Base-by-base conservation (phyloP, 2,797 vertebrate genomes). In the Microcaecilia unicolor region DNA sequence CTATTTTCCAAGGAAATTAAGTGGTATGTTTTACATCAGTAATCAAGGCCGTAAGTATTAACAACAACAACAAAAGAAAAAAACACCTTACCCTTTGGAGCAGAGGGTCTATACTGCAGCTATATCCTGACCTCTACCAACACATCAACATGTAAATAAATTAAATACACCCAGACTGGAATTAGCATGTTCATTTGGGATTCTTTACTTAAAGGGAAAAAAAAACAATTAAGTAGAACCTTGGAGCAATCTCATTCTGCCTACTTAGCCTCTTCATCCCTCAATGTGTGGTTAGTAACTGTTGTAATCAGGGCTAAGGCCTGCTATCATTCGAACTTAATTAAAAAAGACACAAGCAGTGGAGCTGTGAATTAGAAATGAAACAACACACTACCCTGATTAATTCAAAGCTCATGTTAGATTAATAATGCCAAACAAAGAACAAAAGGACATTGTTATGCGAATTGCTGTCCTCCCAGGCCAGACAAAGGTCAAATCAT, bases 311-410 rank as follows among this genome's bases (percentile, higher is more conserved):
- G 74, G 67, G 68, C 61, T 58, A 53, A 60, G 75, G 74, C 62
- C 76, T 78, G 81, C 78, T 84, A 83, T 84, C 80, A 72, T 76
- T 83, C 82, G 82, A 81, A 85, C 87, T 92, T 98, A 96, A 96
- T 96, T 91, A 84, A 85, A 88, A n/a, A 82, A 78, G 91, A 92
- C 89, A 62, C 82, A 85, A 86, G 85, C 86, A 78, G 87, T 55
- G 24, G 82, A 84, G 82, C 74, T 74, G 81, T 86, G 89, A 92
- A 93, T 91, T 89, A 89, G 84, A 81, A 88, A 84, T 80, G 82
- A 84, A 90, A 83, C 86, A 76, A 74, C 65, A 63, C 72, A 76
- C 85, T 70, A 74, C 77, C 77, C 55, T 67, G 76, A 86, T 84
- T 88, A 85, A 88, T 85, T 86, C 71, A 64, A 87, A 80, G 85